Conservation (phyloP, 37 sponge, comb jelly and placozoan species). For the Sycon ciliatum region DNA sequence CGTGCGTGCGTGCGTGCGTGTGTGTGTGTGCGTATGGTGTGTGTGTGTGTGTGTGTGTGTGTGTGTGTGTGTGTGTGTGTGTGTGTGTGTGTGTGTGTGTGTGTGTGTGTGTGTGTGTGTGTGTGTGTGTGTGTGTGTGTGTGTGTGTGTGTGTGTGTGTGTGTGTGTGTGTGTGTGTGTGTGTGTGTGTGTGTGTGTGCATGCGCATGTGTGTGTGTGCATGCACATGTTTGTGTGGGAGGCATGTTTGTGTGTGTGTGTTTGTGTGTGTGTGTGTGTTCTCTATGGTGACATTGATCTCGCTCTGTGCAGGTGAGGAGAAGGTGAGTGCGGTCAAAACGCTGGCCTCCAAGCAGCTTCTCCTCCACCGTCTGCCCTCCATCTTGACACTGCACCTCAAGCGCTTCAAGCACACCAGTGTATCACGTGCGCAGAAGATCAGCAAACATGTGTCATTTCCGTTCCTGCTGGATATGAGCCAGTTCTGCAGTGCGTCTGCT, state of each 20-base stretch:
- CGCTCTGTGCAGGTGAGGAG: too few species aligned
- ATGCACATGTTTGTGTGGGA: too few species aligned
- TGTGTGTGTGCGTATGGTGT: too few species aligned
- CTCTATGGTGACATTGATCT: too few species aligned
- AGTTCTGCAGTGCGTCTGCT: constrained; percentile 40
- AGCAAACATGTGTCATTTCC: constrained; percentile 65
- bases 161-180: too few species aligned
- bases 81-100: background rate
- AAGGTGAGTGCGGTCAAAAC: constrained; percentile 24
- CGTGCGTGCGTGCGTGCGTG: background rate
- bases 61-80: constrained; percentile 8
- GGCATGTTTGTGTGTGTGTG: too few species aligned
- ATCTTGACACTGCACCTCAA: constrained; percentile 84
- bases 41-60: too few species aligned
- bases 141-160: too few species aligned
- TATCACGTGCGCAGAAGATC: constrained; percentile 47
- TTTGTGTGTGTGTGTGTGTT: too few species aligned
- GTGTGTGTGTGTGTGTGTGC: too few species aligned
- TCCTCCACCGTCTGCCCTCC: constrained; percentile 46
- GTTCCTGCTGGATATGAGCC: constrained; percentile 62
- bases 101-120: constrained; percentile 14
- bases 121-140: too few species aligned
- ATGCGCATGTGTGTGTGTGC: too few species aligned
- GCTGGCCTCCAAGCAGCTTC: constrained; percentile 66
- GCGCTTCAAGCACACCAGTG: constrained; percentile 66